Base-by-base conservation (phyloP, 2,797 vertebrate species). In the Hypotaenidia okinawae region DNA sequence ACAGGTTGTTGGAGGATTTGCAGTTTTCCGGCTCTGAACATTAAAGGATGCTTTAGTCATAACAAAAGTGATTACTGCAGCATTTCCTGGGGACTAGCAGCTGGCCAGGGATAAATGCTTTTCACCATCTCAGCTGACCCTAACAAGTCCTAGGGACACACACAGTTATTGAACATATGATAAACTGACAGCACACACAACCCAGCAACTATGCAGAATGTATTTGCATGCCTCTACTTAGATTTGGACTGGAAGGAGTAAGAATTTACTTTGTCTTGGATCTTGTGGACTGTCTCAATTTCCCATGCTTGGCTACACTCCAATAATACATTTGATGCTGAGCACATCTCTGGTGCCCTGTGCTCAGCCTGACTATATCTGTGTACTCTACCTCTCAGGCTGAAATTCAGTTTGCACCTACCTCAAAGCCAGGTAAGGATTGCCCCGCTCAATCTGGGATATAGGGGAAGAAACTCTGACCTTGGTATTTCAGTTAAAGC, bases 1-100 rank as follows among this genome's bases (percentile, higher is more conserved):
- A 64, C 1, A 11, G 45, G 22, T 11, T 0, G 11, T 3, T n/a
- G 23, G 52, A 89, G 24, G 35, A 59, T 49, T 39, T 68, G 62
- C 17, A 13, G 32, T 25, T 92, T 92, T 87, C 72, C 1, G 2
- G 11, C 55, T 94, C 43, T 28, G 19, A 88, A 84, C 0, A 1
- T 32, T 63, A 67, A 82, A 74, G 43, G 67, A 83, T 0, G 1
- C 5, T 83, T 73, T 30, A 47, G 79, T 63, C 63, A 28, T 14
- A 45, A 75, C 13, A 72, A 16, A 32, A 90, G 5, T 6, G 1
- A 33, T 52, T 24, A 8, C 23, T 45, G 64, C 33, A 49, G 43
- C 16, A n/a, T 77, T 94, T 92, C 87, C 84, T 43, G 64, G 58
- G 78, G 62, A 85, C 78, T 27, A 77, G 27, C 67, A 93, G 68